Evolutionary conservation across 2,113 vertebrate species (phyloP), one percentile per base, ranked within the genome.

Genomic region (Beaufortia kweichowensis): DNA sequence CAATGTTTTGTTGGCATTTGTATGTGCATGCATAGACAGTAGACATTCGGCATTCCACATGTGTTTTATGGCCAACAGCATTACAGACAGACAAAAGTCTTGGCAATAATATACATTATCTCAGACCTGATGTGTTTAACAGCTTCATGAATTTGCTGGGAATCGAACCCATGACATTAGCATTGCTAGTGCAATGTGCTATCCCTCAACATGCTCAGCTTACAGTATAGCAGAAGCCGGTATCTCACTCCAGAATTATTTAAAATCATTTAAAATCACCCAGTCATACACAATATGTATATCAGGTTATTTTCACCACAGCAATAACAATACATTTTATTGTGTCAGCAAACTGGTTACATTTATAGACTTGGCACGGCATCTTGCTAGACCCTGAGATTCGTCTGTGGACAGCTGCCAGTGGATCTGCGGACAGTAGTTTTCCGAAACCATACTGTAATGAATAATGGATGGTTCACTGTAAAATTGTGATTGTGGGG

Each of bases 71-170:
- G 26, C 70, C 61, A 60, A 72, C 63, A 67, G 53, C 48, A 66
- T 48, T 35, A 75, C 72, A 65, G 64, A 76, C 76, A 74, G 72
- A 78, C 69, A 48, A 46, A 46, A 76, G 66, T 56, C 48, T 29
- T 62, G 75, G 67, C 60, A 76, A 55, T n/a, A 64, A 61, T 66
- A 62, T n/a, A 23, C 41, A 48, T 65, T 39, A 55, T 55, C 29
- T 55, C n/a, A 67, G 26, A 48, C 29, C 33, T 78, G 62, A 83
- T 80, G 57, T 29, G 62, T 63, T 55, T 23, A 78, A 61, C 81
- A 80, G 75, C 50, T 60, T 31, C 66, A 29, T 19, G 2, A 17
- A 2, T 31, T n/a, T n/a, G n/a, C n/a, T n/a, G n/a, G 33, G 33
- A 35, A 35, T 35, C 33, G 3, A 35, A 35, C 2, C 33, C 9